Percentiles rank a stretch among this genome's conserved stretches.
Evolutionary conservation across 2,797 vertebrate genomes (phyloP).

Genomic region (Enteromius afrohamiltoni): DNA sequence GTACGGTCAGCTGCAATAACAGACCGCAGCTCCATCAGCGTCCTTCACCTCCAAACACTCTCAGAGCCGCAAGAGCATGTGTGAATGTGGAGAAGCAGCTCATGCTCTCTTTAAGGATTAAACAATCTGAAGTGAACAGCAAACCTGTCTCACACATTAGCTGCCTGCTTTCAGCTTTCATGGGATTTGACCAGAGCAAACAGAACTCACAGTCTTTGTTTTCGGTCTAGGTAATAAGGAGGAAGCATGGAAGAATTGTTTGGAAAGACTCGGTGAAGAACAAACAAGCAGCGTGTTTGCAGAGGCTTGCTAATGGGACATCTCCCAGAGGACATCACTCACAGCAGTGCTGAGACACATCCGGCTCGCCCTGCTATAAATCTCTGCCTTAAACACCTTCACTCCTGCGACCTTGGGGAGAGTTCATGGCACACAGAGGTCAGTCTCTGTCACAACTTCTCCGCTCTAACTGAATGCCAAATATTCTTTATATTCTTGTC

Average conservation of each 20-base stretch:
- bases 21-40: constrained; percentile 53
- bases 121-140: constrained; percentile 17
- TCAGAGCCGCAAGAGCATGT: constrained; percentile 26
- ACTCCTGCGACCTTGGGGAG: not conserved
- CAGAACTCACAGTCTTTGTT: constrained; percentile 31
- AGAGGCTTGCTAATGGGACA: constrained; percentile 35
- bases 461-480: not conserved
- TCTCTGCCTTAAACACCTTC: constrained; percentile 33
- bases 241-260: not conserved
- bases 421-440: not conserved
- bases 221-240: constrained; percentile 15
- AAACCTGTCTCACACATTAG: constrained; percentile 50
- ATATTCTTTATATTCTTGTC: not conserved
- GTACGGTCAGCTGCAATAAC: constrained; percentile 41
- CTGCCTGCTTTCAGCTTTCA: constrained; percentile 16
- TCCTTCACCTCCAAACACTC: constrained; percentile 57
- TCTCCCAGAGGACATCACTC: constrained; percentile 44
- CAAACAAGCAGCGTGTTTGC: constrained; percentile 38
- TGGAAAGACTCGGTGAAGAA: constrained; percentile 34
- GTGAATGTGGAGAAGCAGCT: constrained; percentile 14
- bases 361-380: constrained; percentile 22
- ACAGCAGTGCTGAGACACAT: constrained; percentile 16
- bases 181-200: constrained; percentile 31
- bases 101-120: constrained; percentile 11
- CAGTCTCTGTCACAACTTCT: constrained; percentile 22